A percentile compares a stretch with the other conserved stretches of the same genome.
phyloP scores from a whole-genome alignment of 2,888 invertebrate genomes.

The Mesorhabditis sp. region DNA sequence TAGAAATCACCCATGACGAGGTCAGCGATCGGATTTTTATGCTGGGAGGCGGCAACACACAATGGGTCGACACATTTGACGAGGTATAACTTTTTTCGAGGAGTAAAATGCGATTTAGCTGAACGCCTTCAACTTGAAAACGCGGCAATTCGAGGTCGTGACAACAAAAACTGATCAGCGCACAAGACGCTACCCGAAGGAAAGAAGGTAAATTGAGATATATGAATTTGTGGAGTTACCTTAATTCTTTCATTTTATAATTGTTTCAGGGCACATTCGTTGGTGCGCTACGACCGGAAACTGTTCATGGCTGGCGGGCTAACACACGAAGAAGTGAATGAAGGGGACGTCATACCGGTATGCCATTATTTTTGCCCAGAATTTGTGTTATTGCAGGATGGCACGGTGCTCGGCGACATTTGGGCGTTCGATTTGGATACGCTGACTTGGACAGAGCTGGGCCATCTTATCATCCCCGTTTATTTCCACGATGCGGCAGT shows the following conservation, averaged over 20 bases:
- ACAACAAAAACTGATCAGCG: constrained; percentile 20
- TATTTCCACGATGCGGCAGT: constrained; percentile 42
- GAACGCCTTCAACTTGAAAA: constrained; percentile 19
- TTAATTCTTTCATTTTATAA: no score
- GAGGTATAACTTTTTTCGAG: constrained; percentile 13
- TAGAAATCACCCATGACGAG: constrained; percentile 31
- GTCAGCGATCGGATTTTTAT: constrained; percentile 16
- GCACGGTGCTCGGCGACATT: constrained; percentile 20
- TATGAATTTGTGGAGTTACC: no score
- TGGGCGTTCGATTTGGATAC: constrained; percentile 38
- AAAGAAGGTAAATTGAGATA: no score
- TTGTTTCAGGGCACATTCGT: not conserved
- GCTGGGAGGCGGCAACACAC: constrained; percentile 40
- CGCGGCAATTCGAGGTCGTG: constrained; percentile 10
- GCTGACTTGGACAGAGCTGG: constrained; percentile 27
- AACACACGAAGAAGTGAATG: no score
- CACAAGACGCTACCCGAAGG: not conserved
- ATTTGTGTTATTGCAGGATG: no score
- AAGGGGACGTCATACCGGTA: no score
- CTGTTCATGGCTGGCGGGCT: not conserved
- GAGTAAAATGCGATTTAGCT: constrained; percentile 17
- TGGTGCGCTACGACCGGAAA: not conserved
- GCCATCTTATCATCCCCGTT: constrained; percentile 23
- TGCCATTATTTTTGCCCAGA: no score
- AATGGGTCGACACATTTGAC: constrained; percentile 24